Evolutionary conservation across 2,888 invertebrate genomes (phyloP), one percentile per base, ranked within the genome.

Genomic region (Prosapia bicincta): DNA sequence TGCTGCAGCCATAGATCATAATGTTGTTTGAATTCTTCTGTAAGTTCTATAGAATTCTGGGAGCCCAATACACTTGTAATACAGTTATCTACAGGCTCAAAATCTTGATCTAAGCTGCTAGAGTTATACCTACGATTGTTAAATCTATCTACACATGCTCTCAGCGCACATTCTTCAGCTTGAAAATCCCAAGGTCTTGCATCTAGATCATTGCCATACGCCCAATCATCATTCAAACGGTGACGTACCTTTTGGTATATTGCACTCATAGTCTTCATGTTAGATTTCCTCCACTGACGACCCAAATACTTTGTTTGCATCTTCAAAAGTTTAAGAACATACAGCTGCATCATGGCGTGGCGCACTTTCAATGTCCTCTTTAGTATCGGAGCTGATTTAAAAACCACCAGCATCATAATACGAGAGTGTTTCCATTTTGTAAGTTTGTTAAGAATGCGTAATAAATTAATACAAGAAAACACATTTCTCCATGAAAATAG

Each of bases 391-490:
- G 99, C 98, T 76, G 99, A 99, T 86, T 99, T 99, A 85, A 99
- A 99, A 10, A 99, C 98, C 30, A 99, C 99, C 81, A 99, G 88
- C 98, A 99, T 99, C 96, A 97, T 97, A 78, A 97, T 96, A 79
- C 99, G 90, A n/a, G 99, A 98, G 85, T 99, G 98, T 84, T 99
- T 99, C 97, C 99, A 98, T 86, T 99, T 99, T 66, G 98, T 99
- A 76, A 99, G 88, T 87, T 99, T 99, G 85, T 99, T 99, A 74
- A 99, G 89, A 81, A 99, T 96, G 81, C 99, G 90, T 78, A 99
- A 86, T 72, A 99, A 86, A 87, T 99, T 99, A 77, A 99, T 97
- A 83, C 98, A 98, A 3, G 98, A 96, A 86, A 98, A 99, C 74
- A 99, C 92, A 87, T 99, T 99, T 20, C 99, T 90, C 99, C 99